Conservation (phyloP, 2,888 invertebrate species). For the Drosophila multiciliata region DNA sequence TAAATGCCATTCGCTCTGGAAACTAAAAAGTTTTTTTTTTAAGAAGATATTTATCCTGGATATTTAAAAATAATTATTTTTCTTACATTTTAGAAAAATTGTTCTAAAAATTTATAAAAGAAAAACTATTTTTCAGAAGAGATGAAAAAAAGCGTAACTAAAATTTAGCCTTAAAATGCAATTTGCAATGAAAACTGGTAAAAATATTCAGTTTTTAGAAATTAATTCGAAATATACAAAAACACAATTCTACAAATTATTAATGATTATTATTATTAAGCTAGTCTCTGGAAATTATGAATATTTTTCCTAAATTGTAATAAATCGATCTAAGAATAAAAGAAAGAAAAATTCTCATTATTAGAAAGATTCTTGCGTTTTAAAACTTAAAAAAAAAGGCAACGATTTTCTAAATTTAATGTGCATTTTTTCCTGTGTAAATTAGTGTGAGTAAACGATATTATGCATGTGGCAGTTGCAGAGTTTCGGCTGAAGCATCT, state of each 20-base stretch:
- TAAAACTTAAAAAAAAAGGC: background rate
- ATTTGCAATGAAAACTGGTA: background rate
- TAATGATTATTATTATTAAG: background rate
- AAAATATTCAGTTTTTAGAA: background rate
- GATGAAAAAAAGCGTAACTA: background rate
- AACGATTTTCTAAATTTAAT: background rate
- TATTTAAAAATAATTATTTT: no score
- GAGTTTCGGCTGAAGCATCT: constrained; percentile 17
- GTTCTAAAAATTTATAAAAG: background rate
- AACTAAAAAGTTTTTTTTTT: background rate
- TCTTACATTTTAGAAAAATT: background rate
- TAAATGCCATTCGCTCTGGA: background rate
- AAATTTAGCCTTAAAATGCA: background rate
- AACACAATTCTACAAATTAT: no score
- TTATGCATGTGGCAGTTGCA: constrained; percentile 42
- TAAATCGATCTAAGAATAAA: background rate
- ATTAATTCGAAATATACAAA: background rate
- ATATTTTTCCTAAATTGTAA: background rate
- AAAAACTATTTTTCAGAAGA: background rate
- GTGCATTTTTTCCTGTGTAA: background rate
- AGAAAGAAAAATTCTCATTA: background rate
- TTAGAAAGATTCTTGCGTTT: background rate
- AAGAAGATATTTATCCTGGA: no score
- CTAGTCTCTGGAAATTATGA: background rate
- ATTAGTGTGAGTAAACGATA: constrained; percentile 12